Percentiles rank a stretch among this genome's conserved stretches.
Evolutionary conservation across 2,888 invertebrate genomes (phyloP).

Genomic region (Mycalesis mineus): DNA sequence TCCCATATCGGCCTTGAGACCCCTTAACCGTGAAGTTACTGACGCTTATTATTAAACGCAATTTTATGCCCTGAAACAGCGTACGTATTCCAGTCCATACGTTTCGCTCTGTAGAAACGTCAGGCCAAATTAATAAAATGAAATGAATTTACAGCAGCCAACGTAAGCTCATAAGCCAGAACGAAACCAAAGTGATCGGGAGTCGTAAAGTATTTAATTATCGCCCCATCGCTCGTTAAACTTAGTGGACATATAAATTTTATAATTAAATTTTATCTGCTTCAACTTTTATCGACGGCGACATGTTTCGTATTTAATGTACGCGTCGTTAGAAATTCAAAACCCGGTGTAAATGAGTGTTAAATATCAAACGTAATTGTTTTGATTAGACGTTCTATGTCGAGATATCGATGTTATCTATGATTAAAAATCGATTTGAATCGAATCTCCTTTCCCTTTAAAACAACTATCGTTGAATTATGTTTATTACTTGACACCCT

Average conservation of each 20-base stretch:
- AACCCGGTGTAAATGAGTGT: conserved; percentile 18
- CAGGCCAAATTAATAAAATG: neutral
- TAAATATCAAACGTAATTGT: conserved; percentile 20
- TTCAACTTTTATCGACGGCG: conserved; percentile 23
- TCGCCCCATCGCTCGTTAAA: conserved; percentile 20
- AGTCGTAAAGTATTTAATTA: conserved; percentile 45
- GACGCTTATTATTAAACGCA: too few species aligned
- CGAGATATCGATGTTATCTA: neutral
- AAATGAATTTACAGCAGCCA: conserved; percentile 34
- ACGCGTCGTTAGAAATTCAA: conserved; percentile 12
- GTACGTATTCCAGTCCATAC: neutral
- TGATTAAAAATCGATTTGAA: too few species aligned
- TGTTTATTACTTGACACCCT: too few species aligned
- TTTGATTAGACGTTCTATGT: conserved; percentile 6
- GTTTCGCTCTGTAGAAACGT: neutral
- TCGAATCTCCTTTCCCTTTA: too few species aligned
- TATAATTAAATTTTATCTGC: conserved; percentile 24
- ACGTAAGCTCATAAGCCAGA: conserved; percentile 31
- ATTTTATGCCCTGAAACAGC: too few species aligned
- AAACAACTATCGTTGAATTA: too few species aligned
- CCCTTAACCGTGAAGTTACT: too few species aligned
- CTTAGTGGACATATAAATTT: conserved; percentile 25
- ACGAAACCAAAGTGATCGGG: conserved; percentile 26
- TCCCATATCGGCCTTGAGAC: too few species aligned
- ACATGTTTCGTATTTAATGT: conserved; percentile 24